A percentile compares a stretch with the other conserved stretches of the same genome.
Evolutionary conservation across 2,113 vertebrate genomes (phyloP).

Genomic region (Artemisiospiza belli): DNA sequence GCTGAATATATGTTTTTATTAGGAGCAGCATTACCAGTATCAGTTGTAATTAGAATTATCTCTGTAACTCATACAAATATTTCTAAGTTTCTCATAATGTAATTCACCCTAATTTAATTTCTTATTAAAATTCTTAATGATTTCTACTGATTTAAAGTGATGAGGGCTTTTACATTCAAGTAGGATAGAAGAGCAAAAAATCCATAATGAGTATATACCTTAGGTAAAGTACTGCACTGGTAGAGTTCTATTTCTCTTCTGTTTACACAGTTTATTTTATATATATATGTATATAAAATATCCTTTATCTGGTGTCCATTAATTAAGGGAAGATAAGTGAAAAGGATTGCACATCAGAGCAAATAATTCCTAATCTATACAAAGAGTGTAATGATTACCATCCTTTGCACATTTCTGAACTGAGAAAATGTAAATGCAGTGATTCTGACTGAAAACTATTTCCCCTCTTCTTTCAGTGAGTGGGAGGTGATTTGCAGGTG

Average conservation of each 20-base stretch:
- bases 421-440: not conserved
- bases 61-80: not conserved
- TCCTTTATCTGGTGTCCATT: not conserved
- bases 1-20: not conserved
- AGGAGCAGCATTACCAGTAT: not conserved
- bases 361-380: not conserved
- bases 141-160: not conserved
- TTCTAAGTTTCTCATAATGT: fast-evolving
- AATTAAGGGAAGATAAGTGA: not conserved
- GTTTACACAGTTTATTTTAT: not conserved
- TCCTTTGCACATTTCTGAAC: not conserved
- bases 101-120: not conserved
- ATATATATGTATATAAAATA: not conserved
- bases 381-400: not conserved
- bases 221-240: not conserved
- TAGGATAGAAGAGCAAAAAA: not conserved
- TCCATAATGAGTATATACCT: not conserved
- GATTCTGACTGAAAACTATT: not conserved
- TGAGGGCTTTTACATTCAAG: not conserved
- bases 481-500: not conserved
- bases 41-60: not conserved
- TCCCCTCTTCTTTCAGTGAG: not conserved
- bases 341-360: not conserved
- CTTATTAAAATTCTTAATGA: not conserved
- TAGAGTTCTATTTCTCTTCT: not conserved